Conservation (phyloP, 2,888 invertebrate species). For the Drosophila borealis region DNA sequence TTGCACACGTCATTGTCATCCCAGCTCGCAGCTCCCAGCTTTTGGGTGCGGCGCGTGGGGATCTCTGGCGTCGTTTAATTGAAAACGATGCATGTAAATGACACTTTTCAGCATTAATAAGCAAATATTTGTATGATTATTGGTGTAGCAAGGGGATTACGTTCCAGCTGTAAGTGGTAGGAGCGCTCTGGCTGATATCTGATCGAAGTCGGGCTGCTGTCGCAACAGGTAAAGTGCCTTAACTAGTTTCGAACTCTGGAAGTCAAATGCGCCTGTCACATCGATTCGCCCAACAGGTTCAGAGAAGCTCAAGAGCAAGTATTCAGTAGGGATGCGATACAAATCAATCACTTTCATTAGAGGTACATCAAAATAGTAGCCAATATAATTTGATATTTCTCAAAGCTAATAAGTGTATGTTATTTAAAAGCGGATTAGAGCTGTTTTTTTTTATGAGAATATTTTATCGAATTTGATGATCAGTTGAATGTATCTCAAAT, state of each 20-base stretch:
- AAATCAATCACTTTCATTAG: conserved; percentile 16
- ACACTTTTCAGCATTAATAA: conserved; percentile 82
- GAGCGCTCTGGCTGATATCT: conserved; percentile 52
- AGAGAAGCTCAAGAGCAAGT: conserved; percentile 10
- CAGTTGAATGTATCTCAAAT: no score
- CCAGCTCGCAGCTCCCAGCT: conserved; percentile 6
- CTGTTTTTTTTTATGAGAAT: no score
- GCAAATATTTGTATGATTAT: conserved; percentile 81
- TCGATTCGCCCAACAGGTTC: conserved; percentile 47
- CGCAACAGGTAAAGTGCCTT: conserved; percentile 61
- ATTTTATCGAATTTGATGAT: no score
- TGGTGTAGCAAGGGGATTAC: conserved; percentile 72
- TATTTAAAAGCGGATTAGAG: no score
- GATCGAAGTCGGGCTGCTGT: conserved; percentile 50
- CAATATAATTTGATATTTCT: background rate
- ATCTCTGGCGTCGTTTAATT: conserved; percentile 78
- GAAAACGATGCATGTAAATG: conserved; percentile 82
- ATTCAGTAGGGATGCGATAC: conserved; percentile 3
- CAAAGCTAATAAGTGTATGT: no score
- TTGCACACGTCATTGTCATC: conserved; percentile 54
- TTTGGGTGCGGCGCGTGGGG: conserved; percentile 72
- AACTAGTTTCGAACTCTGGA: conserved; percentile 51
- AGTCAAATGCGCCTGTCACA: conserved; percentile 46
- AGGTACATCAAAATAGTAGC: background rate
- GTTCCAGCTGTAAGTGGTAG: conserved; percentile 57